Base-by-base conservation (phyloP, 2,113 vertebrate species). In the Peromyscus maniculatus region DNA sequence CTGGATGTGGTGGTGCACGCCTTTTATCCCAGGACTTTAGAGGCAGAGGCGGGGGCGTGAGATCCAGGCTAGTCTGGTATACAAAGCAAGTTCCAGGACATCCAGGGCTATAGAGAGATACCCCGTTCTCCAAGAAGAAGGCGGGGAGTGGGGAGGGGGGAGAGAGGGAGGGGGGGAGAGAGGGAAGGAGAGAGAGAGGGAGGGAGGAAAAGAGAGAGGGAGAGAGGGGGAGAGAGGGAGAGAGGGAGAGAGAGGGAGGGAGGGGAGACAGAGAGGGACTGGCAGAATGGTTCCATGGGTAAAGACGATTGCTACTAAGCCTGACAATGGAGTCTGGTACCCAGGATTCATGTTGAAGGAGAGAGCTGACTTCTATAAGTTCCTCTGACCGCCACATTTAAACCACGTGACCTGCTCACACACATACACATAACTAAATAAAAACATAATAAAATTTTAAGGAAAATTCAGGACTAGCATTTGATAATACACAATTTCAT, bases 231-330 rank as follows among this genome's bases (percentile, higher is more conserved):
- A n/a, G 10, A 10, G 66, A 28, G 64, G n/a, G n/a, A n/a, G n/a
- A n/a, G n/a, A n/a, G 28, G 31, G 5, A 43, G 39, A n/a, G 10
- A 10, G 66, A 28, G 64, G 5, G 46, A 46, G 46, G 5, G 46
- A 46, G 46, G 46, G 7, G 7, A 49, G 43, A 24, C 0, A 33
- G 13, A 52, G 46, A 17, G 49, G 5, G 49, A 55, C 83, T 1
- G 0, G 2, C 0, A 1, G 24, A 21, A 2, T 24, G 71, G 31
- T 26, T 49, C 36, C 5, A 24, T 12, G 3, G n/a, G 22, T 84
- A 64, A 83, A n/a, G 67, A 75, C 26, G 1, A 1, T 4, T 62
- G 36, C 12, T 39, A 21, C 0, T 11, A 31, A 91, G 67, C 74
- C 24, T 3, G 8, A 11, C 3, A 4, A 5, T 83, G 36, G 36